Evolutionary conservation across 2,797 vertebrate genomes (phyloP).

Genomic region (Bradypodion ventrale): DNA sequence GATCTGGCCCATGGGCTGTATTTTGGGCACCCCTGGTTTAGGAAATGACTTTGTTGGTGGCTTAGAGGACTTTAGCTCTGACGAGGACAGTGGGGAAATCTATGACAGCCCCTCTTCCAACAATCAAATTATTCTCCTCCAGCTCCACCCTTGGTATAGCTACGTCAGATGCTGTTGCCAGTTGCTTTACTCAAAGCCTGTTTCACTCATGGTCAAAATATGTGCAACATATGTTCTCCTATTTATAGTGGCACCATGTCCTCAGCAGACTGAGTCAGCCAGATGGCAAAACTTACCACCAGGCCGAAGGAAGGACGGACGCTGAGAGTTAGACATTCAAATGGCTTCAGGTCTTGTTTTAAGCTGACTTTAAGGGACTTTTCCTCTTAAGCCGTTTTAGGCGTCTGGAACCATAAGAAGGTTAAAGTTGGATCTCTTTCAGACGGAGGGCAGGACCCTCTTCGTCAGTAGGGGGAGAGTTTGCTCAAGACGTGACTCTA

Average conservation of each 20-base stretch:
- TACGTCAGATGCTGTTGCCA: conserved; percentile 72
- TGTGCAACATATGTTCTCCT: conserved; percentile 80
- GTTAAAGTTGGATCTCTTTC: conserved; percentile 68
- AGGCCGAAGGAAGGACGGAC: conserved; percentile 81
- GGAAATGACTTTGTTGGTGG: no score
- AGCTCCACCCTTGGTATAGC: conserved; percentile 65
- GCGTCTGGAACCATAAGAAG: conserved; percentile 73
- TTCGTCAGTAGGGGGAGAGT: conserved; percentile 47
- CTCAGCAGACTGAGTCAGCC: conserved; percentile 81
- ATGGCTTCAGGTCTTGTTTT: conserved; percentile 84
- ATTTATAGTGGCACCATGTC: conserved; percentile 80
- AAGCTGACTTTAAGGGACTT: conserved; percentile 86
- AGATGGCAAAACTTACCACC: conserved; percentile 84
- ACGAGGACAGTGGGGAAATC: conserved; percentile 66
- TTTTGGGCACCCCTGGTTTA: no score
- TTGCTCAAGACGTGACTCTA: conserved; percentile 45
- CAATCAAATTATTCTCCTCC: conserved; percentile 64
- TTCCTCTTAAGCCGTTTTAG: conserved; percentile 77
- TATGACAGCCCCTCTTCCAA: no score
- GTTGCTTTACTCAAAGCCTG: conserved; percentile 77
- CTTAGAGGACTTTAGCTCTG: conserved; percentile 58
- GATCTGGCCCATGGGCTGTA: no score
- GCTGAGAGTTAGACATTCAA: conserved; percentile 83
- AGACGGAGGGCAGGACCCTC: no score
- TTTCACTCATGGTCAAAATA: conserved; percentile 78